phyloP scores from a whole-genome alignment of 2,113 vertebrate genomes.

The Phyllostomus hastatus region DNA sequence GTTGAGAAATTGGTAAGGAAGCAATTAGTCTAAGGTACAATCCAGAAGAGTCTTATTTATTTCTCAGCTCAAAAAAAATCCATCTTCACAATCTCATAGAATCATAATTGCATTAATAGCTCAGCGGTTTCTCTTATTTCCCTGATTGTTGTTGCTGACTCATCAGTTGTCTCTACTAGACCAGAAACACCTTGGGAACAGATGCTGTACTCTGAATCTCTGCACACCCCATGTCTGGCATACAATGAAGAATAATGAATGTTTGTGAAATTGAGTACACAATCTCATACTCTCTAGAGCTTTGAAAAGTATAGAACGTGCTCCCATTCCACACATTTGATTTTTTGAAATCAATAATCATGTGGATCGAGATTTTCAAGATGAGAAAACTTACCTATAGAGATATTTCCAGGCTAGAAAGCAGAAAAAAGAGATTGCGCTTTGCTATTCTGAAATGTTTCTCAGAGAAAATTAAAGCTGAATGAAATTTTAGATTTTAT shows the following conservation, averaged over 20 bases:
- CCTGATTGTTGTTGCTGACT: not conserved
- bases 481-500: not conserved
- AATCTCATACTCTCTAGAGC: not conserved
- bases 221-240: not conserved
- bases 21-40: conserved; percentile 62
- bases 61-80: not conserved
- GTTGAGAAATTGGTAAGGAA: conserved; percentile 62
- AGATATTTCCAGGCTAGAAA: not conserved
- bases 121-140: not conserved
- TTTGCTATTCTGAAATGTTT: not conserved
- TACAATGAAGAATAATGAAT: not conserved
- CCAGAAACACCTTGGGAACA: not conserved
- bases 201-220: not conserved
- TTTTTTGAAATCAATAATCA: not conserved
- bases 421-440: not conserved
- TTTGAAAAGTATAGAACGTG: not conserved
- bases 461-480: not conserved
- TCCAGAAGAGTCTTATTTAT: conserved; percentile 41
- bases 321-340: not conserved
- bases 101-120: conserved; percentile 15
- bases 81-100: not conserved
- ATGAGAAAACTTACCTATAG: not conserved
- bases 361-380: not conserved
- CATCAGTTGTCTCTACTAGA: not conserved
- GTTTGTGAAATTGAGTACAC: not conserved